Evolutionary conservation across 2,113 vertebrate species (phyloP), one percentile per base, ranked within the genome.

Genomic region (Crocuta crocuta): DNA sequence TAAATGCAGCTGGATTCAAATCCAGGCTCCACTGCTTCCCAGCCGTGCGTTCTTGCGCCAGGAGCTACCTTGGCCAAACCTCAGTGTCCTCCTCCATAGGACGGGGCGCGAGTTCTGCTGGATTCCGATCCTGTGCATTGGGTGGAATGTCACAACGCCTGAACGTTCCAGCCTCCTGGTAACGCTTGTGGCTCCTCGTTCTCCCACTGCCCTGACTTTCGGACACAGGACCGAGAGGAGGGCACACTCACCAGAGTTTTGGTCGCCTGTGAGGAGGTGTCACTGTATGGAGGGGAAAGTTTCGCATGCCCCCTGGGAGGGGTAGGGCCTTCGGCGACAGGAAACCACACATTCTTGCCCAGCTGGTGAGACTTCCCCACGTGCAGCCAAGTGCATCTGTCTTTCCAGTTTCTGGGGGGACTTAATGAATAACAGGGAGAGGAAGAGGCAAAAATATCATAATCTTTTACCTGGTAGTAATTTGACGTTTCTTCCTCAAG

Each of bases 201-300:
- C 2, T 74, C 35, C 71, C 5, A 2, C 7, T 21, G 71, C 11
- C 43, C 71, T 13, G 12, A 26, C 71, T 23, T 43, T 23, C 2
- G 2, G 35, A 24, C 5, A 0, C 5, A 5, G 71, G 35, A 13
- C 12, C 5, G 5, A 35, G 35, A 43, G 24, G 71, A 13, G 71
- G 35, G 35, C 1, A 21, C 71, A 6, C 0, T 35, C 43, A 26
- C 23, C 10, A 74, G 35, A 74, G 35, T 17, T 13, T 74, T 7
- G 23, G 35, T 11, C 35, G 5, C 43, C 0, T 0, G 35, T 11
- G 71, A 43, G 11, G 43, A 43, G 2, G 2, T 43, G 4, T 39
- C 11, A 11, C 35, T 24, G 71, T 26, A 35, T 23, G 0, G 35
- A 43, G 71, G 35, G 21, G 10, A 43, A 74, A 23, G 35, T 6